Evolutionary conservation across 2,113 vertebrate species (phyloP).

Genomic region (Poeciliopsis retropinna): DNA sequence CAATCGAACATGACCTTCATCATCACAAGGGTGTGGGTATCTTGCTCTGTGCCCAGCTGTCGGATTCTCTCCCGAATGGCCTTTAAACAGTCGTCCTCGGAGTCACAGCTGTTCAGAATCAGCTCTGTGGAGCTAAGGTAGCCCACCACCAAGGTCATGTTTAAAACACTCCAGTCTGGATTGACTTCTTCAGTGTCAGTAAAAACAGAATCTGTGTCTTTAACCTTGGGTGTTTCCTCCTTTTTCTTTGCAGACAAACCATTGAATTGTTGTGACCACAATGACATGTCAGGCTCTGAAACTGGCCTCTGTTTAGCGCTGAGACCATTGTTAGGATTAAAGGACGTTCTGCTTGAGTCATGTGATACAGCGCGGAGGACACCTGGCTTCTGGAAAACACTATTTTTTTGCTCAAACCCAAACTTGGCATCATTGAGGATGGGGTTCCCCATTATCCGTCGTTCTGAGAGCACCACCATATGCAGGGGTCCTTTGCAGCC

Average conservation of each 20-base stretch:
- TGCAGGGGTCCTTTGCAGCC: slow-evolving; percentile 86
- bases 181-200: slow-evolving; percentile 77
- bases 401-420: slow-evolving; percentile 72
- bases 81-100: slow-evolving; percentile 87
- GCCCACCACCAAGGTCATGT: slow-evolving; percentile 93
- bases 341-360: slow-evolving; percentile 74
- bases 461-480: slow-evolving; percentile 84
- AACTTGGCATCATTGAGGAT: slow-evolving; percentile 88
- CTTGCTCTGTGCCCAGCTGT: slow-evolving; percentile 88
- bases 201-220: slow-evolving; percentile 80
- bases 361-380: slow-evolving; percentile 90
- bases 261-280: slow-evolving; percentile 75
- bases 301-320: slow-evolving; percentile 80
- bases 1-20: slow-evolving; percentile 93
- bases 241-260: slow-evolving; percentile 61
- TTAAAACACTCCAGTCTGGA: slow-evolving; percentile 86
- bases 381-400: slow-evolving; percentile 83
- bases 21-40: slow-evolving; percentile 90
- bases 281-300: slow-evolving; percentile 83
- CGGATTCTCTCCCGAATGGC: slow-evolving; percentile 91
- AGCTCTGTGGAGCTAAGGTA: slow-evolving; percentile 94
- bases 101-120: slow-evolving; percentile 81
- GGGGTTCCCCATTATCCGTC: slow-evolving; percentile 74
- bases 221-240: slow-evolving; percentile 68
- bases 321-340: slow-evolving; percentile 40